These are phyloP conservation scores for Platynereis dumerilii DNA, from an alignment of 2,888 invertebrate species.

Conservation along the genomic window DNA sequence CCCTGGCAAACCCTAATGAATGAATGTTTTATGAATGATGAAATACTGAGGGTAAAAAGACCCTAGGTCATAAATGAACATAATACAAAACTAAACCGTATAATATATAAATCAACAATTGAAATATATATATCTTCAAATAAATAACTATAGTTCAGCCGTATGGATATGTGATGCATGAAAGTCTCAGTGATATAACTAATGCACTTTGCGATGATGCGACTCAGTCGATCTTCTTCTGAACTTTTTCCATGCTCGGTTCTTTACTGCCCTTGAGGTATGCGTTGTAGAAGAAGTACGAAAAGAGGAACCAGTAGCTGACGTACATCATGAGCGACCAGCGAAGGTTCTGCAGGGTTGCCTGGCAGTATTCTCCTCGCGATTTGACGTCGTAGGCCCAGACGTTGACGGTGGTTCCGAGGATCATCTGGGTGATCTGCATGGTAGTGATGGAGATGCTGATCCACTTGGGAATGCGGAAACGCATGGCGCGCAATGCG, in stretches of 20 bases:
- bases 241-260: background rate
- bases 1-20: no score
- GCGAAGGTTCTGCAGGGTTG: constrained; percentile 63
- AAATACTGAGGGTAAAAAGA: no score
- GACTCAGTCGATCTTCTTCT: background rate
- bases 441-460: constrained; percentile 90
- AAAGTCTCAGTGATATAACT: no score
- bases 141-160: no score
- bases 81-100: no score
- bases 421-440: constrained; percentile 91
- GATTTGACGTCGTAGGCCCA: constrained; percentile 70
- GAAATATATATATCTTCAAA: no score
- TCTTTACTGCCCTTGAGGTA: constrained; percentile 40
- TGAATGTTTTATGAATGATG: no score
- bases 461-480: constrained; percentile 70
- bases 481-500: constrained; percentile 62
- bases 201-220: no score
- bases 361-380: constrained; percentile 60
- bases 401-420: constrained; percentile 89
- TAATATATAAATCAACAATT: no score
- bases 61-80: no score
- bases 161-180: no score
- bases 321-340: constrained; percentile 61
- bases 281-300: constrained; percentile 61
- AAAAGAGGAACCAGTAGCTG: constrained; percentile 61